Evolutionary conservation across 2,797 vertebrate species (phyloP).

Genomic region (Takifugu rubripes): DNA sequence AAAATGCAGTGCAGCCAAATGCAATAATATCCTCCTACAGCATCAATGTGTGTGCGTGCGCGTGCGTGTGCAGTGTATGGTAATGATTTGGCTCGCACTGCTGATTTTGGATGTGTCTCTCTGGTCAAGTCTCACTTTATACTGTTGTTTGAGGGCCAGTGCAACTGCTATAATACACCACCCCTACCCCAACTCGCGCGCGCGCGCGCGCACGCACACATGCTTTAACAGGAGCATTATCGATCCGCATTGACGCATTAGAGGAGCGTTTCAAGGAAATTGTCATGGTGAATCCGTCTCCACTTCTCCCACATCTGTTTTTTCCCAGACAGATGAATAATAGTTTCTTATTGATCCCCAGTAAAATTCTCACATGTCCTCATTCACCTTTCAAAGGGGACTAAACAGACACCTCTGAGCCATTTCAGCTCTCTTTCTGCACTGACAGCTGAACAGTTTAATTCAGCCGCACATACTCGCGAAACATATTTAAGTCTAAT

Average conservation of each 20-base stretch:
- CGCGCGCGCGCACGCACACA: slow-evolving; percentile 1
- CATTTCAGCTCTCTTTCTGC: slow-evolving; percentile 14
- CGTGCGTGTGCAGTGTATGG: slow-evolving; percentile 20
- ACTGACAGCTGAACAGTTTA: slow-evolving; percentile 15
- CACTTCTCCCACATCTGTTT: slow-evolving; percentile 3
- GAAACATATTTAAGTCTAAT: slow-evolving; percentile 22
- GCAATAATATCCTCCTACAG: no score
- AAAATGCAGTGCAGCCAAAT: no score
- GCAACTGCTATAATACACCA: slow-evolving; percentile 37
- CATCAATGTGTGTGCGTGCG: not conserved
- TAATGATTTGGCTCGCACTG: slow-evolving; percentile 39
- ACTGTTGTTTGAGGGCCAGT: slow-evolving; percentile 28
- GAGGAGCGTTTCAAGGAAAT: slow-evolving; percentile 38
- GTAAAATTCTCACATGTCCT: not conserved
- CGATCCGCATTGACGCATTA: slow-evolving; percentile 56
- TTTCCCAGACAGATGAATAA: slow-evolving; percentile 20
- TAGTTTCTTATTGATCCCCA: slow-evolving; percentile 31
- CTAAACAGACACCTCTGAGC: slow-evolving; percentile 13
- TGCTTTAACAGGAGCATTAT: slow-evolving; percentile 33
- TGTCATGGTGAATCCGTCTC: slow-evolving; percentile 7
- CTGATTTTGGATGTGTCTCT: slow-evolving; percentile 43
- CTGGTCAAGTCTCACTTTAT: slow-evolving; percentile 34
- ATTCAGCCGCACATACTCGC: slow-evolving; percentile 12
- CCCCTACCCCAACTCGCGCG: slow-evolving; percentile 17
- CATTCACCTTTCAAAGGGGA: no score